phyloP scores from a whole-genome alignment of 2,797 vertebrate genomes.

The Neoniphon sammara region DNA sequence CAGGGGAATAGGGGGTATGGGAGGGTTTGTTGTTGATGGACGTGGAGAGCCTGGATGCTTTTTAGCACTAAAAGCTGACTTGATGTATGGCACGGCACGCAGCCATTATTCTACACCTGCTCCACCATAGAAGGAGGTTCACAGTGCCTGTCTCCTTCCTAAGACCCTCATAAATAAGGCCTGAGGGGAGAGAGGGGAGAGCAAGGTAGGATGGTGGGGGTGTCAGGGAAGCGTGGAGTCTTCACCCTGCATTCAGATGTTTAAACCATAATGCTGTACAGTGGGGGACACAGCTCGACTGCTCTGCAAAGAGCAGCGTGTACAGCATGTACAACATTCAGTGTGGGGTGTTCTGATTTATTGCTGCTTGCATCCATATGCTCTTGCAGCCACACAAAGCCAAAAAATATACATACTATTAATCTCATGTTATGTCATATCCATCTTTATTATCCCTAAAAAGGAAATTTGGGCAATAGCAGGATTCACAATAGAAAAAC shows the following conservation, averaged over 20 bases:
- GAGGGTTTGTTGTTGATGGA: conserved; percentile 40
- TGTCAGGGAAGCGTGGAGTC: conserved; percentile 39
- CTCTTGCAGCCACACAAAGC: neutral
- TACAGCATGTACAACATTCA: conserved; percentile 22
- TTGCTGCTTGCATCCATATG: conserved; percentile 15
- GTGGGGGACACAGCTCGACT: conserved; percentile 22
- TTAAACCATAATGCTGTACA: conserved; percentile 33
- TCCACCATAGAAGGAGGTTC: conserved; percentile 44
- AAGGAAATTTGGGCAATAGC: conserved; percentile 17
- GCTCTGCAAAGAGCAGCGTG: conserved; percentile 32
- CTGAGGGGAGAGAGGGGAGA: conserved; percentile 4
- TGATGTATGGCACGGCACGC: conserved; percentile 65
- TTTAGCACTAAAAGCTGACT: conserved; percentile 74
- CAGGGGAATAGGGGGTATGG: conserved; percentile 14
- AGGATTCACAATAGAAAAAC: conserved; percentile 8
- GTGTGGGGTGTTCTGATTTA: neutral
- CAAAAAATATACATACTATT: conserved; percentile 12
- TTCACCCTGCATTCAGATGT: conserved; percentile 51
- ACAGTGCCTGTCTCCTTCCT: conserved; percentile 42
- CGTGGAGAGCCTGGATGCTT: conserved; percentile 53
- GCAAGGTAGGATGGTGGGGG: conserved; percentile 5
- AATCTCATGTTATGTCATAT: neutral
- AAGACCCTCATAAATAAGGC: conserved; percentile 71
- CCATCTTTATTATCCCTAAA: conserved; percentile 2
- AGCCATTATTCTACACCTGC: conserved; percentile 74